Conservation (phyloP, 2,888 invertebrate genomes). For the Pristionchus entomophagus region DNA sequence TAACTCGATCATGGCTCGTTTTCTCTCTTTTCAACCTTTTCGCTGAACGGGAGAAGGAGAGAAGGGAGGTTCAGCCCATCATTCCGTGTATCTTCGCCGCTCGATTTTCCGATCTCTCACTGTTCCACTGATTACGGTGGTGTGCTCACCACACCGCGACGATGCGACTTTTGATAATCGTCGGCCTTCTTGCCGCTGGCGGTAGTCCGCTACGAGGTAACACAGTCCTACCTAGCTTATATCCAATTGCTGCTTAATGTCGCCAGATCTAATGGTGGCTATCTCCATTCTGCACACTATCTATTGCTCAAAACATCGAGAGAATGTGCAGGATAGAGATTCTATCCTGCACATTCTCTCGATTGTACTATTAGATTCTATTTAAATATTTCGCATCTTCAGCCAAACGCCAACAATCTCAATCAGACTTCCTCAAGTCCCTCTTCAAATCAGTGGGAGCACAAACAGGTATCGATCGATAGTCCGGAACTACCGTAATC, state of each 20-base stretch:
- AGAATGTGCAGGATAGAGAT: no score
- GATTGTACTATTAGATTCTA: no score
- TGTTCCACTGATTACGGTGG: background rate
- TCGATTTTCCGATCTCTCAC: slow-evolving; percentile 25
- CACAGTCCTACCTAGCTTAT: background rate
- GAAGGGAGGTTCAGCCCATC: background rate
- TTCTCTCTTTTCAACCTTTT: background rate
- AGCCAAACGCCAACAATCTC: background rate
- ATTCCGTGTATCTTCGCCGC: no score
- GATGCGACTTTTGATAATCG: slow-evolving; percentile 7
- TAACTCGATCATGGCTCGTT: background rate
- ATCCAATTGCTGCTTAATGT: no score
- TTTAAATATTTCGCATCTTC: no score
- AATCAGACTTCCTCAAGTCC: slow-evolving; percentile 4
- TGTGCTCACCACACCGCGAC: background rate
- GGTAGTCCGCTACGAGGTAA: background rate
- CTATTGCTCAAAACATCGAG: no score
- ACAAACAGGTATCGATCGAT: background rate
- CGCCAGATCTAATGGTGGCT: no score
- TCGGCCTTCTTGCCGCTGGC: background rate
- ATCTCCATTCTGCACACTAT: no score
- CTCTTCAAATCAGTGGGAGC: background rate
- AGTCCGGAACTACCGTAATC: no score
- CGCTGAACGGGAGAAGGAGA: background rate
- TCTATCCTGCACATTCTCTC: background rate